phyloP scores from a whole-genome alignment of 2,888 invertebrate species.

The Steinernema scapterisci region DNA sequence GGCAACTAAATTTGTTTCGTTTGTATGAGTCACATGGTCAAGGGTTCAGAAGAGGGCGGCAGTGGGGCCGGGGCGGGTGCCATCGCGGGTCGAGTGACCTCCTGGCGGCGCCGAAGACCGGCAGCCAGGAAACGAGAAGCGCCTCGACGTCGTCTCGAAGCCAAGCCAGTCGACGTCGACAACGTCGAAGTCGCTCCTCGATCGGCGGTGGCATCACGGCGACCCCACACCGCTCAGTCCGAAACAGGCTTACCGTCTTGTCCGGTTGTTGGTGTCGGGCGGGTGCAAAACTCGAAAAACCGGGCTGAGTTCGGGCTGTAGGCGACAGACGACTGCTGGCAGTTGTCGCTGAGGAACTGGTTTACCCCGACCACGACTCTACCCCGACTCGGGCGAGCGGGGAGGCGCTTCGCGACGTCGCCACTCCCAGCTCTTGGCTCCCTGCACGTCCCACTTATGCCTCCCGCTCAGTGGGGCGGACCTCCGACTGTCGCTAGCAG shows the following conservation, averaged over 20 bases:
- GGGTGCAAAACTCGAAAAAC: slow-evolving; percentile 32
- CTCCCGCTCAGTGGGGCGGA: background rate
- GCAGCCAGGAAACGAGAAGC: background rate
- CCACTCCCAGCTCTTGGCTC: slow-evolving; percentile 2
- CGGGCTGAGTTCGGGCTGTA: slow-evolving; percentile 29
- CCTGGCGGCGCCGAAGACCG: background rate
- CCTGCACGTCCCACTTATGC: slow-evolving; percentile 27
- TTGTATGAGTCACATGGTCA: background rate
- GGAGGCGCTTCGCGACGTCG: slow-evolving; percentile 17
- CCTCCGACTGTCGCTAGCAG: slow-evolving; percentile 21
- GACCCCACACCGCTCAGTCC: slow-evolving; percentile 25
- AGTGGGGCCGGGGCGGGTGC: background rate
- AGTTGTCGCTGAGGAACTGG: slow-evolving; percentile 29
- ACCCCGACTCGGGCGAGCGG: slow-evolving; percentile 4
- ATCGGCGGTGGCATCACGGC: slow-evolving; percentile 20
- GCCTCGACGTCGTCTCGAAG: slow-evolving; percentile 12
- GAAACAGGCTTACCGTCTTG: slow-evolving; percentile 33
- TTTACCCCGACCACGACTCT: background rate
- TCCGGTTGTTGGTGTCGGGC: slow-evolving; percentile 32
- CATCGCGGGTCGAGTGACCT: background rate
- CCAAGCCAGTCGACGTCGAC: background rate
- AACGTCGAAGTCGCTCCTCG: slow-evolving; percentile 9
- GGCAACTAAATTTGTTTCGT: slow-evolving; percentile 6
- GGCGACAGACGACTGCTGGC: slow-evolving; percentile 25
- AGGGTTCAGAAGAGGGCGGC: background rate